A percentile compares a stretch with the other conserved stretches of the same genome.
Conservation (phyloP, 2,113 vertebrate species). For the Cryptomyrus ogoouensis region DNA sequence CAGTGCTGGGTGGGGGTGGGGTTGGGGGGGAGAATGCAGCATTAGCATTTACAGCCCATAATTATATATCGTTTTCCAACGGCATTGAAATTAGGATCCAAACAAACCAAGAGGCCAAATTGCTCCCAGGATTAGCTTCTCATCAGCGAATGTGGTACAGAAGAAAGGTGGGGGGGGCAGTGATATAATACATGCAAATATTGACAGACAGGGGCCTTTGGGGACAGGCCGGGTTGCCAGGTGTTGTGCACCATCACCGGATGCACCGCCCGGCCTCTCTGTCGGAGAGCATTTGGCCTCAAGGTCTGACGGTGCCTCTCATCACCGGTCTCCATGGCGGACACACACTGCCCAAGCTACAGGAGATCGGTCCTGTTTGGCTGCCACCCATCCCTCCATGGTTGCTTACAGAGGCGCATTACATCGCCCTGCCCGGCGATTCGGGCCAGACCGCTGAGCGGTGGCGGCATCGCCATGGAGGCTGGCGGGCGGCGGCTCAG, state of each 20-base stretch:
- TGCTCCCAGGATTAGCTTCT: slow-evolving; percentile 52
- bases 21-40: slow-evolving; percentile 47
- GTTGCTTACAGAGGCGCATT: neutral
- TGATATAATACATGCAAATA: slow-evolving; percentile 43
- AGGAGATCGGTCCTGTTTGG: neutral
- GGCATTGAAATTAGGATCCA: slow-evolving; percentile 61
- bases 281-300: neutral
- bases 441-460: neutral
- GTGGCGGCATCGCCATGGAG: neutral
- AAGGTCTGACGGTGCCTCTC: neutral
- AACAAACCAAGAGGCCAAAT: slow-evolving; percentile 62
- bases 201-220: slow-evolving; percentile 41
- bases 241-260: slow-evolving; percentile 21
- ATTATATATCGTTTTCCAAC: slow-evolving; percentile 66
- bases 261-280: neutral
- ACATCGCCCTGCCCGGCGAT: neutral
- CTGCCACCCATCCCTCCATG: neutral
- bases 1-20: slow-evolving; percentile 2
- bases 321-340: neutral
- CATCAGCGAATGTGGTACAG: slow-evolving; percentile 40
- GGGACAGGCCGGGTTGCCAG: slow-evolving; percentile 23
- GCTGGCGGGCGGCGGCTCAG: neutral
- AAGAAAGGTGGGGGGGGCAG: slow-evolving; percentile 9
- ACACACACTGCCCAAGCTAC: neutral
- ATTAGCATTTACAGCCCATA: slow-evolving; percentile 62